These are phyloP conservation scores for Oscheius sp. DNA, from an alignment of 2,888 invertebrate genomes.

Conservation along the genomic window DNA sequence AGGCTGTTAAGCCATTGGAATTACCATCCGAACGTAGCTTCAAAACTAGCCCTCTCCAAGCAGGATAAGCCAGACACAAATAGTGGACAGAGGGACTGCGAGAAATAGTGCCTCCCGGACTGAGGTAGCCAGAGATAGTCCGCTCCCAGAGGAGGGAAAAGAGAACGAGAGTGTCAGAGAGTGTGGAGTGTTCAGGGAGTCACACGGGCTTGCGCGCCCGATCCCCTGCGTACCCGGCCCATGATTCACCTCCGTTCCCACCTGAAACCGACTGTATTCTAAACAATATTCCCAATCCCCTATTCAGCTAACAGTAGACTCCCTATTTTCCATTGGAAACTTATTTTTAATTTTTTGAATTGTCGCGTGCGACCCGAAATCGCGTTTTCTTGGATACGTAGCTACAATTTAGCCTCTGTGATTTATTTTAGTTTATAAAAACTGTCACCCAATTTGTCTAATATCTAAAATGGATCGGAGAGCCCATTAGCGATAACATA, in stretches of 20 bases:
- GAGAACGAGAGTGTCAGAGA: conserved; percentile 25
- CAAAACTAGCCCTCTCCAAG: conserved; percentile 19
- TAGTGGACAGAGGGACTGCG: conserved; percentile 20
- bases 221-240: conserved; percentile 24
- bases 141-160: neutral
- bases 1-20: neutral
- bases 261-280: neutral
- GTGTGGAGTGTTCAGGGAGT: conserved; percentile 28
- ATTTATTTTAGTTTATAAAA: too few relatives aligned
- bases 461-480: too few relatives aligned
- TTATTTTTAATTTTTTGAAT: too few relatives aligned
- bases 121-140: conserved; percentile 16
- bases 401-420: too few relatives aligned
- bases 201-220: conserved; percentile 28
- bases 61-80: conserved; percentile 28
- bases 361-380: too few relatives aligned
- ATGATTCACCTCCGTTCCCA: conserved; percentile 20
- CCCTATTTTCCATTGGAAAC: too few relatives aligned
- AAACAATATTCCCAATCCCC: too few relatives aligned
- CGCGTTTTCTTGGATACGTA: too few relatives aligned
- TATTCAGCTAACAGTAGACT: too few relatives aligned
- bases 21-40: conserved; percentile 23
- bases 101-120: neutral
- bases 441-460: too few relatives aligned
- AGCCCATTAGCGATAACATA: too few relatives aligned